Percentiles rank a stretch among this genome's conserved stretches.
These are phyloP conservation scores for Drosophila kanapiae DNA, from an alignment of 1,140 invertebrate genomes.

Conservation along the genomic window DNA sequence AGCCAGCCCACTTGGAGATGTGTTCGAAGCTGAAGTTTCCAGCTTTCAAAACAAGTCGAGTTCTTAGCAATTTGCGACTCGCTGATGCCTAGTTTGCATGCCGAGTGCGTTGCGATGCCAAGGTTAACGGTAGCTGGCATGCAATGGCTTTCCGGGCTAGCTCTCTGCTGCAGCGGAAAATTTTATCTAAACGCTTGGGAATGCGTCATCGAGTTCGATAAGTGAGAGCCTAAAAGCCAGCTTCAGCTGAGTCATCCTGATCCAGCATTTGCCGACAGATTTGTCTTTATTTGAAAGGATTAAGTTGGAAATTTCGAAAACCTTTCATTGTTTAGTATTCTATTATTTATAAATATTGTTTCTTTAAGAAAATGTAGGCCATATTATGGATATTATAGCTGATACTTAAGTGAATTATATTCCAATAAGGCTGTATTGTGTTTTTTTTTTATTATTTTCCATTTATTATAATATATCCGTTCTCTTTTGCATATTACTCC, in stretches of 20 bases:
- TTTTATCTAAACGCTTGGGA: slow-evolving; percentile 22
- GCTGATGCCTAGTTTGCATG: slow-evolving; percentile 49
- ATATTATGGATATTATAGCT: background rate
- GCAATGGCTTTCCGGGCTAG: slow-evolving; percentile 54
- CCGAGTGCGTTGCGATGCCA: slow-evolving; percentile 54
- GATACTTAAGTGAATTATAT: background rate
- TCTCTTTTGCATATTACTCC: background rate
- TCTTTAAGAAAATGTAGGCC: too few species aligned
- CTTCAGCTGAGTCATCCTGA: background rate
- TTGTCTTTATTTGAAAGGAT: too few species aligned
- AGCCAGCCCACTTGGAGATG: slow-evolving; percentile 28
- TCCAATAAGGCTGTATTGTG: background rate
- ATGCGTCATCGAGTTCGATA: slow-evolving; percentile 40
- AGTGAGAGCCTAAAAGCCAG: slow-evolving; percentile 2
- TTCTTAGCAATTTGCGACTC: slow-evolving; percentile 39
- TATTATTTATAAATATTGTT: background rate
- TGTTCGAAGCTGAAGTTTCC: slow-evolving; percentile 11
- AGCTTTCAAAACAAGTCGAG: slow-evolving; percentile 39
- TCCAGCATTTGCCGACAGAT: background rate
- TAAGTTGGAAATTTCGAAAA: background rate
- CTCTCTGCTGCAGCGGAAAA: slow-evolving; percentile 57
- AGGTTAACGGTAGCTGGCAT: slow-evolving; percentile 49
- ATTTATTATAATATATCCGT: background rate
- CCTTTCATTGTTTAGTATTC: background rate
- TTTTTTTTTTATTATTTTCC: background rate